Base-by-base conservation (phyloP, 2,797 vertebrate genomes). In the Alectoris magna region DNA sequence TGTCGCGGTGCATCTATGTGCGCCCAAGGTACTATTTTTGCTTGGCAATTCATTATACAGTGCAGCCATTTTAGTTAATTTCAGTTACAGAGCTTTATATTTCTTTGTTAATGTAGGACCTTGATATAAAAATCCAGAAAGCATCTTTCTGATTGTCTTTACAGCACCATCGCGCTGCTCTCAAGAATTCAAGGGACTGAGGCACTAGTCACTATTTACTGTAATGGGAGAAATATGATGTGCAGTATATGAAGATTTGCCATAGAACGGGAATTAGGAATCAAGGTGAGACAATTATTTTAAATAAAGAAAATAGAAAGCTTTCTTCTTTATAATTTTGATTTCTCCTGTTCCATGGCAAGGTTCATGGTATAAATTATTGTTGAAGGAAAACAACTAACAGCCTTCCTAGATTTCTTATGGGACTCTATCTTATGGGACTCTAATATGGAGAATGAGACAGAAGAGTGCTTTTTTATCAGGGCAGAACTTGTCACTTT, bases 1-100 rank as follows among this genome's bases (percentile, higher is more conserved):
- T 2, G 19, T 24, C 78, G 34, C 4, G 0, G 67, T 6, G 46
- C 60, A 3, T 19, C 72, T 38, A 5, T 31, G 0, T 2, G 64
- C 66, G 48, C 22, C 39, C 31, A 14, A 24, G 29, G 24, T 4
- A 19, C 14, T 6, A 6, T n/a, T 66, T 55, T 26, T 27, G 53
- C 51, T 71, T 71, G 41, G 48, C 55, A 22, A 3, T 49, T 67
- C 7, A 1, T 46, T 34, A 39, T 6, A 59, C 43, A 41, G 24
- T 13, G n/a, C 29, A 14, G 21, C 70, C 66, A 0, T 19, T 49
- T 14, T 13, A 34, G 29, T 34, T 39, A 39, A 24, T 22, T 21
- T 62, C 38, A 62, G 59, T 39, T 66, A 10, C 1, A 60, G 36
- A 77, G 26, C 48, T 43, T 26, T 24, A 15, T 8, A 10, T 17